Evolutionary conservation across 2,797 vertebrate genomes (phyloP).

Genomic region (Heterohyrax brucei): DNA sequence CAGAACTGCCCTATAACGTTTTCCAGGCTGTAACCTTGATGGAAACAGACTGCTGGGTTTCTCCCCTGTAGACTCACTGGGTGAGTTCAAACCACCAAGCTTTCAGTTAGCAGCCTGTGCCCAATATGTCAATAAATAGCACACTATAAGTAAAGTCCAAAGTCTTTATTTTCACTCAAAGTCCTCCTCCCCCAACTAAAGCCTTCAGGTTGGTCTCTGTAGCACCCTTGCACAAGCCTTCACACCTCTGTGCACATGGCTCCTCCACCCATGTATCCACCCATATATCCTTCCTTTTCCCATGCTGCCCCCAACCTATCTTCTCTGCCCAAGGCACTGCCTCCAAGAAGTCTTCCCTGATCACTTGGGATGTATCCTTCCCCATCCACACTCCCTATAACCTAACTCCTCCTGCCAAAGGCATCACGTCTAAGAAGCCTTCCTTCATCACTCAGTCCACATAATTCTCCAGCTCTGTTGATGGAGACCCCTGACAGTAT

Average conservation of each 20-base stretch:
- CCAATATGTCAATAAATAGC: neutral
- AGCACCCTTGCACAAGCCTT: neutral
- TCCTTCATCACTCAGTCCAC: neutral
- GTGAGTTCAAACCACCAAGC: neutral
- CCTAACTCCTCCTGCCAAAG: neutral
- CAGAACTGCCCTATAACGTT: neutral
- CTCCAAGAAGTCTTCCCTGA: neutral
- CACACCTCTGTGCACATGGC: neutral
- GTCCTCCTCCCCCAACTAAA: neutral
- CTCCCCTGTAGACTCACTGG: neutral
- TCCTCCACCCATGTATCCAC: neutral
- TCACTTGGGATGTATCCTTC: neutral
- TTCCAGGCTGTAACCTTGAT: neutral
- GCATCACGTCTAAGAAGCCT: neutral
- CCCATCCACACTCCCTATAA: no score
- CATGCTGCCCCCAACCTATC: neutral
- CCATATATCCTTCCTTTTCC: neutral
- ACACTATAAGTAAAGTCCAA: fast-evolving
- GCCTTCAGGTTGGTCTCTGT: neutral
- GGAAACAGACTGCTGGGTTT: no score
- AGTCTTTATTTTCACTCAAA: neutral
- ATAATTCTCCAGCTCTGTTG: neutral
- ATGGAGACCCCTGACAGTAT: fast-evolving
- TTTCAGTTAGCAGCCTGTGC: neutral
- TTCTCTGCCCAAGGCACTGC: neutral